Conservation (phyloP, 2,797 vertebrate species). For the Enteromius thamalakanensis region DNA sequence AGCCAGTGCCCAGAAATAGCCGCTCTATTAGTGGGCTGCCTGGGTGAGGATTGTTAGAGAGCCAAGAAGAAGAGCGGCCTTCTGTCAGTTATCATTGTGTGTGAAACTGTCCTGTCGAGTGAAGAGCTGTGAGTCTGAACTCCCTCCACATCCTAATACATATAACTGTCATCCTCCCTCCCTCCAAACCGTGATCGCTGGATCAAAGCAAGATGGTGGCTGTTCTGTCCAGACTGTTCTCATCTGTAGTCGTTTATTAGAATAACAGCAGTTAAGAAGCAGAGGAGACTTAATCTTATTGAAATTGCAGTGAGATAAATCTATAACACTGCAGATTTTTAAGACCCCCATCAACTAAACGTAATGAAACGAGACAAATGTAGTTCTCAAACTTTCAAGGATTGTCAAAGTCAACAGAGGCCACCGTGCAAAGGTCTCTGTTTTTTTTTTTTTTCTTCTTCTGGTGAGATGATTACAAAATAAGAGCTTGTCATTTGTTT, state of each 20-base stretch:
- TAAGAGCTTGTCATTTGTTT: neutral
- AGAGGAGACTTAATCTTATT: neutral
- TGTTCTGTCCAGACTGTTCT: constrained; percentile 4
- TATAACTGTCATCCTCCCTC: neutral
- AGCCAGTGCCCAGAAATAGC: constrained; percentile 54
- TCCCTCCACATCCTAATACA: neutral
- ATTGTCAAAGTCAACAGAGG: neutral
- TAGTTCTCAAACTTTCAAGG: neutral
- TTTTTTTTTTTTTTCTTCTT: too few species aligned
- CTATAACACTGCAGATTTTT: neutral
- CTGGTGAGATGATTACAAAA: neutral
- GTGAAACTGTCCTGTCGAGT: neutral
- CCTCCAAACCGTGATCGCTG: neutral
- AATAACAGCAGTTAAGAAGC: neutral
- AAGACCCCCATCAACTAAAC: neutral
- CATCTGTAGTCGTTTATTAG: constrained; percentile 18
- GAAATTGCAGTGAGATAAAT: neutral
- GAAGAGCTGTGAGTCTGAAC: neutral
- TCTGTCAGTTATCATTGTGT: neutral
- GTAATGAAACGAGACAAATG: neutral
- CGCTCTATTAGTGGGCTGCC: constrained; percentile 47
- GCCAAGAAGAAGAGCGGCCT: constrained; percentile 17
- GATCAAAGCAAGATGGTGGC: constrained; percentile 15
- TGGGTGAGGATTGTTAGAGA: constrained; percentile 22
- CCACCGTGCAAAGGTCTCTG: neutral